Evolutionary conservation across 1,140 invertebrate species (phyloP), one percentile per base, ranked within the genome.

Genomic region (Nautilus pompilius): DNA sequence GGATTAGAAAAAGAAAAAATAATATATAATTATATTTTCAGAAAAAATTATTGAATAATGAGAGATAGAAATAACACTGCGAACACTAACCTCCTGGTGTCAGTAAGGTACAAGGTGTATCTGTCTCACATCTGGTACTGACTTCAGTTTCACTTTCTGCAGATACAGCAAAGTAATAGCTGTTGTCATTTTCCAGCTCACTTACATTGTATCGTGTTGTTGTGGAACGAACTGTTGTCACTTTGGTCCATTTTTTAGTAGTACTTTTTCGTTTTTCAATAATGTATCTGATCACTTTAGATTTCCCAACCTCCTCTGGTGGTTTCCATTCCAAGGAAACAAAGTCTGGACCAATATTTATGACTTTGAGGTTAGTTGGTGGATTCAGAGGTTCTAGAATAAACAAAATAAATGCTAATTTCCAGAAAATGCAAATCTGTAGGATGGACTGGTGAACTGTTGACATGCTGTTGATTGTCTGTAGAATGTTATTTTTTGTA

Each of bases 141-240:
- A 88, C 89, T 29, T 96, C 97, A 75, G 97, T 96, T 33, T 97
- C 94, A 84, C 99, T 99, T 20, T 93, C 93, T n/a, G 97, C 97
- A 87, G 93, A 91, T 2, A 99, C 90, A 66, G 95, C 87, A 86
- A 99, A 99, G 70, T 95, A 86, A 76, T 99, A 99, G 81, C 97
- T 95, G 77, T 98, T 93, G 58, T 93, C 91, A 80, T 95, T 92
- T 0, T 93, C 91, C 5, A 99, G 83, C 3, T 94, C 95, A 80
- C 95, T 93, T 0, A 96, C 93, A 22, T 89, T 89, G 77, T 92
- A 56, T 17, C 59, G 59, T 26, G 67, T 75, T 29, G 68, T 67
- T 65, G 63, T 73, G 15, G 69, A 48, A 95, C 98, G 53, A 90
- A 89, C 72, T 87, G 87, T 56, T 90, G 92, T 41, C 93, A 89